phyloP scores from a whole-genome alignment of 2,113 vertebrate genomes.

The Emberiza fucata region DNA sequence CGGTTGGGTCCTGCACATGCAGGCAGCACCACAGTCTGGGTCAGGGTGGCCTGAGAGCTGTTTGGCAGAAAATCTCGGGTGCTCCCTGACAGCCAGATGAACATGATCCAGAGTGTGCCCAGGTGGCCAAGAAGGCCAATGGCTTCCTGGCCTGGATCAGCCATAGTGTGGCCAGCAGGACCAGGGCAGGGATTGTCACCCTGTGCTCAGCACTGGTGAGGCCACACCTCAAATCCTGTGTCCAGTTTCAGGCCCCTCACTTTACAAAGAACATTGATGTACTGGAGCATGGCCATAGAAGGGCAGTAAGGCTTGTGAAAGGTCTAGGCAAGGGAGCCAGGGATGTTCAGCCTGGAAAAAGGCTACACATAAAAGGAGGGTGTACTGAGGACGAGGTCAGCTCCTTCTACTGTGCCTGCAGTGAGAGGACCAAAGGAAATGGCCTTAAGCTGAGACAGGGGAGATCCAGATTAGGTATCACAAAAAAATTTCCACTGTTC shows the following conservation, averaged over 20 bases:
- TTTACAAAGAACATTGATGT: not conserved
- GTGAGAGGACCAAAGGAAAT: not conserved
- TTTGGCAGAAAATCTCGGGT: not conserved
- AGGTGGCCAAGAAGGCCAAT: not conserved
- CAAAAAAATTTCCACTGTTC: not conserved
- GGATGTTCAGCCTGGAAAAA: not conserved
- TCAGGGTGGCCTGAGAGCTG: not conserved
- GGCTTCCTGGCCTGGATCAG: not conserved
- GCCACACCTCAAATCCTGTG: rapidly evolving
- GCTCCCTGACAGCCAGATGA: not conserved
- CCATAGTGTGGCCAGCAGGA: not conserved
- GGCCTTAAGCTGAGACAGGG: not conserved
- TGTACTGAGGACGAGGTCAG: not conserved
- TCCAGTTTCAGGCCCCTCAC: not conserved
- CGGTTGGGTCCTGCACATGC: not conserved
- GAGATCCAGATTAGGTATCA: not conserved
- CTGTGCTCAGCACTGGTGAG: rapidly evolving
- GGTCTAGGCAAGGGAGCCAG: not conserved
- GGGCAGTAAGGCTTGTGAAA: not conserved
- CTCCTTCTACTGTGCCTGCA: rapidly evolving
- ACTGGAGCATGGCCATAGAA: not conserved
- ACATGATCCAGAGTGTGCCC: rapidly evolving
- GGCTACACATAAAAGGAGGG: not conserved
- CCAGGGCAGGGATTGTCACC: rapidly evolving
- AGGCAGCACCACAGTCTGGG: too few species aligned